Conservation (phyloP, 2,113 vertebrate species). For the Jacana jacana region DNA sequence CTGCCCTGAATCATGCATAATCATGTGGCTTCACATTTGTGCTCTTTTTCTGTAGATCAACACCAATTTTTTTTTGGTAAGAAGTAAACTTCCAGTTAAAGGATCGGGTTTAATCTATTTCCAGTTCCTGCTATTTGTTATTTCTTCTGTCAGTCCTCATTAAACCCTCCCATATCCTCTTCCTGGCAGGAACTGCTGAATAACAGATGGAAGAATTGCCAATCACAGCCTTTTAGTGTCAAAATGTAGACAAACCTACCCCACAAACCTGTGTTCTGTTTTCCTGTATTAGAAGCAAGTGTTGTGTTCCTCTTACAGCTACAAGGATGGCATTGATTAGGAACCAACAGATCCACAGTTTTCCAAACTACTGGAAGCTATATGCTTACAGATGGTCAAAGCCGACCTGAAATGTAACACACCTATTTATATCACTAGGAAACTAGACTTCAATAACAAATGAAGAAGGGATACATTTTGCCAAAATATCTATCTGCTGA, state of each 20-base stretch:
- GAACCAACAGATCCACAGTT: neutral
- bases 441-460: neutral
- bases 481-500: neutral
- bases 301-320: neutral
- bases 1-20: neutral
- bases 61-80: neutral
- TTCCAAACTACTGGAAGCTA: neutral
- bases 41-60: neutral
- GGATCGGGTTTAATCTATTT: neutral
- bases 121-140: neutral
- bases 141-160: neutral
- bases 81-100: neutral
- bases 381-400: neutral
- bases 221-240: neutral
- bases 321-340: neutral
- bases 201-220: conserved; percentile 14
- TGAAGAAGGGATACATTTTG: neutral
- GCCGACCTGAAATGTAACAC: neutral
- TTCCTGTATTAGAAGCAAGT: neutral
- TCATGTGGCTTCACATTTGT: neutral
- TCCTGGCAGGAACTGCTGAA: neutral
- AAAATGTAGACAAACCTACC: conserved; percentile 2
- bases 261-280: neutral
- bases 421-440: neutral
- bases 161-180: neutral